Evolutionary conservation across 2,113 vertebrate genomes (phyloP).

Genomic region (Sebastes fasciatus): DNA sequence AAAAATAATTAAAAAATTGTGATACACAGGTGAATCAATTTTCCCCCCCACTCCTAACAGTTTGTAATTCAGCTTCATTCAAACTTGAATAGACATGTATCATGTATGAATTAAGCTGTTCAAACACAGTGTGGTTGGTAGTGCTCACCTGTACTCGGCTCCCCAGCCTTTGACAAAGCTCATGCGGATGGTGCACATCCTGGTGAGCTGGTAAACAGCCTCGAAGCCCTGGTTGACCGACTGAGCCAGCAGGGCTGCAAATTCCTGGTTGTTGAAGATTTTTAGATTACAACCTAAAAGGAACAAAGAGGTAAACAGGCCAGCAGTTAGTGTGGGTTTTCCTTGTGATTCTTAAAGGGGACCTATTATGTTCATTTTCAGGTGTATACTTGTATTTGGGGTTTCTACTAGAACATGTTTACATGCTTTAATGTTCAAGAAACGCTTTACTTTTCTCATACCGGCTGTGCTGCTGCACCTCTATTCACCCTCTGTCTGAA

Average conservation of each 20-base stretch:
- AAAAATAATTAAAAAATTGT: too few species aligned
- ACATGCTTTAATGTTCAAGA: too few species aligned
- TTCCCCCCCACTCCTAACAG: too few species aligned
- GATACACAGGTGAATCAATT: too few species aligned
- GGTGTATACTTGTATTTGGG: too few species aligned
- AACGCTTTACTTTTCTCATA: too few species aligned
- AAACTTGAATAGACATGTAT: neutral
- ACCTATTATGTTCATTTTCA: too few species aligned
- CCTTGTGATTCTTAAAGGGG: too few species aligned
- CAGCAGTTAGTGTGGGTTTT: neutral
- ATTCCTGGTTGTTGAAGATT: slow-evolving; percentile 99
- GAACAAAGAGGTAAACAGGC: neutral
- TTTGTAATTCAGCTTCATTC: too few species aligned
- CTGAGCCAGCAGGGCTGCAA: slow-evolving; percentile 96
- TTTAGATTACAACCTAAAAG: slow-evolving; percentile 95
- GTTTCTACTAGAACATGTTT: too few species aligned
- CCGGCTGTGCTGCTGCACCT: too few species aligned
- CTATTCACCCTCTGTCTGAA: too few species aligned
- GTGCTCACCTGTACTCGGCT: slow-evolving; percentile 93
- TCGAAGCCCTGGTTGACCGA: slow-evolving; percentile 99
- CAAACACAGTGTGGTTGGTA: neutral
- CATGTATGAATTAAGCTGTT: neutral
- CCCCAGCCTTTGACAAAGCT: slow-evolving; percentile 99
- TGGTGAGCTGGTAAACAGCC: slow-evolving; percentile 97
- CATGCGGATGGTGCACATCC: slow-evolving; percentile 99